Percentiles rank a stretch among this genome's conserved stretches.
phyloP scores from a whole-genome alignment of 2,888 invertebrate species.

The Pollenia labialis region DNA sequence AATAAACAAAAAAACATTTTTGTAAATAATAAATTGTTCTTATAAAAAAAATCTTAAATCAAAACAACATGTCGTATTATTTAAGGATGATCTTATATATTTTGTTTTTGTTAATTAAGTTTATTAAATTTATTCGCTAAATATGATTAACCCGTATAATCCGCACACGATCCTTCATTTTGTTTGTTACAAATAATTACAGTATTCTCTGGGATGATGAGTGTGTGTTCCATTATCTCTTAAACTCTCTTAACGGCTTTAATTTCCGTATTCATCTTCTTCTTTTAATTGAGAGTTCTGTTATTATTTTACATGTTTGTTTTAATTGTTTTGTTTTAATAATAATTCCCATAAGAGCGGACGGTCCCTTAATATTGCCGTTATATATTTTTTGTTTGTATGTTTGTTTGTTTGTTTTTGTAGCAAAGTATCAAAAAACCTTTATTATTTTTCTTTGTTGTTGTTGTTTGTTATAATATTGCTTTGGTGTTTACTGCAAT shows the following conservation, averaged over 20 bases:
- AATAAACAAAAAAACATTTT: constrained; percentile 24
- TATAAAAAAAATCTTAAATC: constrained; percentile 38
- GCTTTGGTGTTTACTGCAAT: constrained; percentile 72
- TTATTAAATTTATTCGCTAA: constrained; percentile 55
- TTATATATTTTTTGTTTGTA: constrained; percentile 33
- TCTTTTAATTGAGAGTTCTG: constrained; percentile 13
- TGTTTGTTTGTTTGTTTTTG: constrained; percentile 29
- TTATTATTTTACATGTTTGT: constrained; percentile 41
- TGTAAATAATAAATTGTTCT: constrained; percentile 43
- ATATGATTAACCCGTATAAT: constrained; percentile 72
- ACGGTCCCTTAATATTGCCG: constrained; percentile 74
- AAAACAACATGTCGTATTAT: constrained; percentile 25
- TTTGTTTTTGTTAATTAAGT: constrained; percentile 3
- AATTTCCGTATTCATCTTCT: constrained; percentile 6
- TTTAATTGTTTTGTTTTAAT: constrained; percentile 33
- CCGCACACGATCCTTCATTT: constrained; percentile 68
- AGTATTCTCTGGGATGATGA: constrained; percentile 33
- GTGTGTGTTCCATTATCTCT: constrained; percentile 4
- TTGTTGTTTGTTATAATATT: constrained; percentile 67
- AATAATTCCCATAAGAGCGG: constrained; percentile 61
- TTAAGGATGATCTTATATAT: constrained; percentile 43
- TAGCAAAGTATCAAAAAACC: constrained; percentile 73
- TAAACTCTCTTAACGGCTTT: background rate
- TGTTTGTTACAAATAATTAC: constrained; percentile 1
- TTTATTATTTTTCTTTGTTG: constrained; percentile 54